Evolutionary conservation across 1,140 invertebrate genomes (phyloP).

Genomic region (Megalopta genalis): DNA sequence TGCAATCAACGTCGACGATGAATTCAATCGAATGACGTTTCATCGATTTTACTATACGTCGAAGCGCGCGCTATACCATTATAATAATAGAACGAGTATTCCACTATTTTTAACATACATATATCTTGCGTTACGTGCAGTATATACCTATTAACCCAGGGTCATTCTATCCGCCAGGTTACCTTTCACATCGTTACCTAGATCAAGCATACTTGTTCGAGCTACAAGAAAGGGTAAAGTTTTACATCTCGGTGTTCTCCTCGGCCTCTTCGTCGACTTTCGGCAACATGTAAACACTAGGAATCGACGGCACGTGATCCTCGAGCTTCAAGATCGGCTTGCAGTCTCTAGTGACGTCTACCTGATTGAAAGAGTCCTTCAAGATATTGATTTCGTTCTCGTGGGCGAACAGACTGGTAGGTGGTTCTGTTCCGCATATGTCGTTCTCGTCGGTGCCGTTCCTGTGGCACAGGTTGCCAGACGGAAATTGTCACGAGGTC

Average conservation of each 20-base stretch:
- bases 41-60: neutral
- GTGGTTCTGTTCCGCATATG: constrained; percentile 81
- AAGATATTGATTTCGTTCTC: constrained; percentile 79
- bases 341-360: constrained; percentile 77
- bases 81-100: constrained; percentile 16
- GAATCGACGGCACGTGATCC: constrained; percentile 72
- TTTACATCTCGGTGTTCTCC: constrained; percentile 83
- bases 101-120: constrained; percentile 40
- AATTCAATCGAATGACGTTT: neutral
- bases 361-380: constrained; percentile 78
- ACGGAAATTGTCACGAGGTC: constrained; percentile 85
- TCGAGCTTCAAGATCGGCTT: constrained; percentile 76
- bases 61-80: constrained; percentile 11
- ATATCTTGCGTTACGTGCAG: constrained; percentile 23
- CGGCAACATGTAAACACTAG: constrained; percentile 83
- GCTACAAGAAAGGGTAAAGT: constrained; percentile 30
- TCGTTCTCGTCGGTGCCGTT: constrained; percentile 85
- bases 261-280: constrained; percentile 84
- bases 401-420: constrained; percentile 81
- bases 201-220: neutral
- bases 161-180: neutral
- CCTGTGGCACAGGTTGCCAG: constrained; percentile 82
- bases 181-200: neutral
- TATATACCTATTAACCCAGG: constrained; percentile 24
- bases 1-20: neutral